Evolutionary conservation across 2,113 vertebrate genomes (phyloP), one percentile per base, ranked within the genome.

Genomic region (Seriola aureovittata): DNA sequence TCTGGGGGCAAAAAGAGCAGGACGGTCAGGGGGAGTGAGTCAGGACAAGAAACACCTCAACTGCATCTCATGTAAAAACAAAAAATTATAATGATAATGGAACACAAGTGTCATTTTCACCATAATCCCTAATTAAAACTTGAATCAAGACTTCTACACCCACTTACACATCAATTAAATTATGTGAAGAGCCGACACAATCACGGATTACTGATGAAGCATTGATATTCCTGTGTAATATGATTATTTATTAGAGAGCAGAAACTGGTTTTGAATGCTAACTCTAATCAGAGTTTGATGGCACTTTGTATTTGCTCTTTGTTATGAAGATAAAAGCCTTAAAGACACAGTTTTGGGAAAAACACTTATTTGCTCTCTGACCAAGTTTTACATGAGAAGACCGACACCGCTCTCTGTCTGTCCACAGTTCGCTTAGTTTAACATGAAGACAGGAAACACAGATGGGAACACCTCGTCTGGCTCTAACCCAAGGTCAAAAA

Each of bases 1-100:
- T 91, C 97, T 98, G 95, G 73, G 90, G 75, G 91, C 71, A 91
- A 86, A 93, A 74, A 90, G 59, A 91, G 48, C 85, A 81, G 57
- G 64, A 54, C 2, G 71, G 75, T 90, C 80, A 90, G 71, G 5
- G 23, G 25, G 25, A 14, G n/a, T 21, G 50, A 50, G n/a, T 59
- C 17, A 38, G n/a, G 19, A 23, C 4, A 32, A 54, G 48, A 66
- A 68, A 8, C 2, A 52, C 48, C 57, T 1, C 5, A 50, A 59
- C 44, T 46, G 36, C 11, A 19, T 25, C 52, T 46, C 50, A 17
- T 55, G 1, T 25, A 59, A 36, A 66, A 85, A 66, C 5, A 68
- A 21, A n/a, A 36, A 42, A 16, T 23, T 2, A 59, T 16, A 46
- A 57, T 25, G 16, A 48, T 16, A 63, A 69, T 4, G 12, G 4